A percentile compares a stretch with the other conserved stretches of the same genome.
Conservation (phyloP, 2,113 vertebrate genomes). For the Entomyzon cyanotis region DNA sequence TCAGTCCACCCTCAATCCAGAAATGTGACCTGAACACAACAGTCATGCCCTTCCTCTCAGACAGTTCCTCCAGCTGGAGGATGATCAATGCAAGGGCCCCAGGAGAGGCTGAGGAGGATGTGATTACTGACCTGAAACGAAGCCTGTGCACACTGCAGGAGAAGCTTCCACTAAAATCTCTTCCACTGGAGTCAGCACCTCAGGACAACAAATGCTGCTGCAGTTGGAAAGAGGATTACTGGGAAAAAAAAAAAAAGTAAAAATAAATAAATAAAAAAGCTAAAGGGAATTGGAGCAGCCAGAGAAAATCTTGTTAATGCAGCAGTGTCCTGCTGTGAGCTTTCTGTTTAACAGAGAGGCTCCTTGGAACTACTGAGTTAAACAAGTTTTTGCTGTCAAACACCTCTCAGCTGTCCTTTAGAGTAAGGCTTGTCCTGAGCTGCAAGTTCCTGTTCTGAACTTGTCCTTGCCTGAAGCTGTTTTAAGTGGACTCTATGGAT, state of each 20-base stretch:
- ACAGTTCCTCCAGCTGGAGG: neutral
- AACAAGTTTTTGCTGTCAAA: neutral
- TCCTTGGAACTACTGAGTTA: neutral
- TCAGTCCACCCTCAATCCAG: neutral
- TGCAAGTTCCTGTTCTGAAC: neutral
- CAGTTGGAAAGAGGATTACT: neutral
- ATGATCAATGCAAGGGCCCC: neutral
- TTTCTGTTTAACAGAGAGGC: neutral
- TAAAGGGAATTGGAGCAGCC: neutral
- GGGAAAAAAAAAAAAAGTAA: neutral
- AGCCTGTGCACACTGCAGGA: neutral
- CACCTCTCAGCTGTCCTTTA: neutral
- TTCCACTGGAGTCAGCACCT: slow-evolving; percentile 19
- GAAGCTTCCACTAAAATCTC: neutral
- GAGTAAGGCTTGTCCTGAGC: neutral
- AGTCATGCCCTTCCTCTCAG: neutral
- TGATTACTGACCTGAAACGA: slow-evolving; percentile 20
- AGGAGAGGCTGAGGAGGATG: neutral
- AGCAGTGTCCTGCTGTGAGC: slow-evolving; percentile 11
- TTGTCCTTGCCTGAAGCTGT: neutral
- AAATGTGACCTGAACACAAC: neutral
- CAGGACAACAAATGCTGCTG: neutral
- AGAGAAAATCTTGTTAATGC: slow-evolving; percentile 30
- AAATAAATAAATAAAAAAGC: neutral
- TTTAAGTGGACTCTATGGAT: neutral